Base-by-base conservation (phyloP, 1,140 invertebrate genomes). In the Pteromalus puparum region DNA sequence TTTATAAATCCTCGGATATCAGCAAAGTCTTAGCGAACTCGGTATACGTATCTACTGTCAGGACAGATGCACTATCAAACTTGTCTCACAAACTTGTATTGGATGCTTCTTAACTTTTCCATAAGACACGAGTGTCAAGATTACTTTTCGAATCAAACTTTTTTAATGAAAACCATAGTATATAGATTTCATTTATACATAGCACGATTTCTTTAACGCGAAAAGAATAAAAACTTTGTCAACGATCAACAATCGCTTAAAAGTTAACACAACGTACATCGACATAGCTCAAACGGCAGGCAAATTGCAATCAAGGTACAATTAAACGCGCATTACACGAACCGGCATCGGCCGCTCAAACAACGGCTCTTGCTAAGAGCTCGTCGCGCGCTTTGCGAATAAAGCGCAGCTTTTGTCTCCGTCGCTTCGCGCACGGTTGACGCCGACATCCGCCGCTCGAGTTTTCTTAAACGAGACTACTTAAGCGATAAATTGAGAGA, bases 401-500 rank as follows among this genome's bases (percentile, higher is more conserved):
- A 89, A 92, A 91, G 88, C 87, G 87, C 38, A 42, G 38, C 38
- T 7, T 70, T 70, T 61, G 53, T 61, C 53, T 61, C 53, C 53
- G 48, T 53, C 18, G 48, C 48, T 53, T 53, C 18, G 46, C 72
- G 21, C 10, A 48, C 13, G 65, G 34, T 70, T 70, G 73, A 48
- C 73, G 65, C 26, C 68, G 67, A 70, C 48, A 15, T 70, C 67
- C 67, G 67, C 24, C 6, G 30, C 67, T 87, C 85, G 88, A 92
- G 87, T 91, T 91, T 85, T 90, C 86, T 89, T 88, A 91, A 92
- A 91, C 89, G 90, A 91, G 87, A 89, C 89, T 90, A 90, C 90
- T 91, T 91, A 90, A 74, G 87, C 87, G 86, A 91, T 91, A 91
- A 92, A 92, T 90, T 88, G 90, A 89, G 87, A 87, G 86, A 82